phyloP scores from a whole-genome alignment of 2,888 invertebrate species.

The Amphipoea lucens region DNA sequence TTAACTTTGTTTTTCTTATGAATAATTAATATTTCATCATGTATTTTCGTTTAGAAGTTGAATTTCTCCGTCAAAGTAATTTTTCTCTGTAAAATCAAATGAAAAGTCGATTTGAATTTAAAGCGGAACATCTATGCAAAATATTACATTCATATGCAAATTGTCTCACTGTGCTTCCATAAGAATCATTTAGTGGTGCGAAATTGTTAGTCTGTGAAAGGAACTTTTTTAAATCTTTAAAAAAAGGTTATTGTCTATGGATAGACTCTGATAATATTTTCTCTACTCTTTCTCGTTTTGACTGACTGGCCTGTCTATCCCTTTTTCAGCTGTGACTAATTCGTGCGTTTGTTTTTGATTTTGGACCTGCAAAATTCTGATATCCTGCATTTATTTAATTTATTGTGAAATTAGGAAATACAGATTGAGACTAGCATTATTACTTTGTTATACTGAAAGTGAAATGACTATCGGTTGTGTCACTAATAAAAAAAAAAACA shows the following conservation, averaged over 20 bases:
- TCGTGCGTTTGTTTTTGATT: neutral
- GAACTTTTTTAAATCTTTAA: neutral
- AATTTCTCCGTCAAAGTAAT: constrained; percentile 16
- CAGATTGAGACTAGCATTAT: neutral
- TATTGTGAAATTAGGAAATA: too few relatives aligned
- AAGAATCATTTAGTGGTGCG: constrained; percentile 49
- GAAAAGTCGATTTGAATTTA: constrained; percentile 62
- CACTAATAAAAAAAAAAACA: too few relatives aligned
- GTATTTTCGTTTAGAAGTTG: constrained; percentile 9
- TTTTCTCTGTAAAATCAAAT: constrained; percentile 40
- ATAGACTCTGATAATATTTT: neutral
- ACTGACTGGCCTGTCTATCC: too few relatives aligned
- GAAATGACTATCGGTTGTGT: neutral
- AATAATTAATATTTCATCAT: neutral
- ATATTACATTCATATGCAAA: constrained; percentile 62
- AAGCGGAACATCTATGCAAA: constrained; percentile 62
- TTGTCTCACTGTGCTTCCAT: constrained; percentile 51
- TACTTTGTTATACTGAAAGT: neutral
- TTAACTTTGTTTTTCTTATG: constrained; percentile 16
- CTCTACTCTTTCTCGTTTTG: neutral
- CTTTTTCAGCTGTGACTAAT: neutral
- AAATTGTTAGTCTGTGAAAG: constrained; percentile 52
- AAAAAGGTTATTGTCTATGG: neutral
- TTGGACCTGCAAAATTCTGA: neutral
- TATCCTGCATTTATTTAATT: neutral